phyloP scores from a whole-genome alignment of 2,797 vertebrate genomes.

The Myotis vivesi region DNA sequence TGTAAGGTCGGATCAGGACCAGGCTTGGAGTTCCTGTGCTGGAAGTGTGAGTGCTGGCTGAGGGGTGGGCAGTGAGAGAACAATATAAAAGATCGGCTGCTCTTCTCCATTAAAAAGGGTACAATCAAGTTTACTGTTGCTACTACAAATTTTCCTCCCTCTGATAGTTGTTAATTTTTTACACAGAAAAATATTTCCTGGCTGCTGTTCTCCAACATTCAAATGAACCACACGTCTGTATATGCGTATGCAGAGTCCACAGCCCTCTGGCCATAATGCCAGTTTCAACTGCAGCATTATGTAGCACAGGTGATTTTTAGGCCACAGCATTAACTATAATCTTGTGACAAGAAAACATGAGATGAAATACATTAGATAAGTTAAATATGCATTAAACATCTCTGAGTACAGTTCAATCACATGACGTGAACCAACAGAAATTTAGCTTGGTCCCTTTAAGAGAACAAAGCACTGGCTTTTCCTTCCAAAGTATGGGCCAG shows the following conservation, averaged over 20 bases:
- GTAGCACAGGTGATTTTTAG: constrained; percentile 58
- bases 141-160: constrained; percentile 75
- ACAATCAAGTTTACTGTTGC: constrained; percentile 64
- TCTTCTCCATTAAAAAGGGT: not conserved
- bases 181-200: constrained; percentile 90
- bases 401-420: constrained; percentile 78
- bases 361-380: constrained; percentile 88
- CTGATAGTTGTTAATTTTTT: constrained; percentile 89
- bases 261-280: constrained; percentile 85
- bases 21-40: not conserved
- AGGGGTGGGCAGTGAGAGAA: not conserved
- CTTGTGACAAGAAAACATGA: constrained; percentile 84
- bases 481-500: constrained; percentile 4
- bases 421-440: constrained; percentile 79
- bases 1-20: not conserved
- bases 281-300: constrained; percentile 76
- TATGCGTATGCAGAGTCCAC: constrained; percentile 79
- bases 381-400: constrained; percentile 84
- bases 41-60: not conserved
- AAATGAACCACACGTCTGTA: constrained; percentile 78
- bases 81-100: not conserved
- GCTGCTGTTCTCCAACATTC: constrained; percentile 82
- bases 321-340: constrained; percentile 73
- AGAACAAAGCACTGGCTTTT: constrained; percentile 76
- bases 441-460: constrained; percentile 84